Evolutionary conservation across 2,888 invertebrate species (phyloP).

Genomic region (Drosophila paucipuncta): DNA sequence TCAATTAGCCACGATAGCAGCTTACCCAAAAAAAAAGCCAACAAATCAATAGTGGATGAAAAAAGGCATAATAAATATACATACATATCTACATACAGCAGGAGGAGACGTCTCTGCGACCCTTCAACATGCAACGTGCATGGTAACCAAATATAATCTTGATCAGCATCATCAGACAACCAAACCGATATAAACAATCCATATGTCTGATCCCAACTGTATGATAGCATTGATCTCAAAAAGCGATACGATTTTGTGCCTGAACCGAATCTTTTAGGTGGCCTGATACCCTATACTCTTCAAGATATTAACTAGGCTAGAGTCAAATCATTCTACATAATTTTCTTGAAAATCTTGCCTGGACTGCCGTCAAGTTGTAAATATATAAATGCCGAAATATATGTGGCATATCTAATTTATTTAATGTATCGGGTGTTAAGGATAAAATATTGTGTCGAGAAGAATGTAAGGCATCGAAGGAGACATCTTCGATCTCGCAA

Average conservation of each 20-base stretch:
- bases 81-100: not conserved
- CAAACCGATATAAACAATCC: not conserved
- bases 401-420: no score
- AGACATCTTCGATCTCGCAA: not conserved
- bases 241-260: not conserved
- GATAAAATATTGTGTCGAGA: no score
- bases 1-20: conserved; percentile 40
- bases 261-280: not conserved
- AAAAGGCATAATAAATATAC: not conserved
- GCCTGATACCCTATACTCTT: not conserved
- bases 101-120: not conserved
- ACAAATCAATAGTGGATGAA: not conserved
- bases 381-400: no score
- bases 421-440: no score
- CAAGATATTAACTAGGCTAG: not conserved
- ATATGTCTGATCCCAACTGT: not conserved
- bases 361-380: no score
- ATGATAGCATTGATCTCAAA: not conserved
- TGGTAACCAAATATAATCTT: not conserved
- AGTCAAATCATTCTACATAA: not conserved
- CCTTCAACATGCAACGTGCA: not conserved
- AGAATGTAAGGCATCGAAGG: not conserved
- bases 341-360: not conserved
- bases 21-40: not conserved
- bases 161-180: conserved; percentile 13